Percentiles rank a stretch among this genome's conserved stretches.
These are phyloP conservation scores for Chloroceryle amazona DNA, from an alignment of 2,797 vertebrate species.

Conservation along the genomic window DNA sequence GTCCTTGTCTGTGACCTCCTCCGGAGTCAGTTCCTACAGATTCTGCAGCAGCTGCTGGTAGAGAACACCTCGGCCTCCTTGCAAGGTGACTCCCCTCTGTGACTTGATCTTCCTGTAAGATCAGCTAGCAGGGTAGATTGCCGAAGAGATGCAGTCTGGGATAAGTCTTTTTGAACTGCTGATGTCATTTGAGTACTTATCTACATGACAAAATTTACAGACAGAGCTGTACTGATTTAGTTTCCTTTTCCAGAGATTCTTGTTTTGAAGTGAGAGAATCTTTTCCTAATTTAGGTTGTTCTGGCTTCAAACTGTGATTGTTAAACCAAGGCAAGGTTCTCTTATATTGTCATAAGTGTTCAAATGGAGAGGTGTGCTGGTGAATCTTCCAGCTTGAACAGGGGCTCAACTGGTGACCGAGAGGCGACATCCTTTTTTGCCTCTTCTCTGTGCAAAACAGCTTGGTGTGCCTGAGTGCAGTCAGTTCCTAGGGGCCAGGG, in stretches of 20 bases:
- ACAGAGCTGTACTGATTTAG: background rate
- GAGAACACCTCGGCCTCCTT: constrained; percentile 64
- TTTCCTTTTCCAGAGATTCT: background rate
- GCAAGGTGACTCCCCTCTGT: constrained; percentile 71
- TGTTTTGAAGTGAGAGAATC: background rate
- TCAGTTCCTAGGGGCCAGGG: background rate
- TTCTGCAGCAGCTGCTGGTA: constrained; percentile 85
- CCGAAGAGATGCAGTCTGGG: background rate
- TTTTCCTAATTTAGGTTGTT: background rate
- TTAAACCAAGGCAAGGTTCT: background rate
- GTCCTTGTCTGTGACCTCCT: constrained; percentile 82
- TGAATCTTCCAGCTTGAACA: background rate
- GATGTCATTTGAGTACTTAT: background rate
- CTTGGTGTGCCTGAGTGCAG: background rate
- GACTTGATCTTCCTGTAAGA: background rate
- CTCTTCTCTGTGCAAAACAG: background rate
- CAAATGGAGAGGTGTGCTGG: background rate
- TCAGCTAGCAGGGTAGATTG: background rate
- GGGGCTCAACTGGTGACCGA: background rate
- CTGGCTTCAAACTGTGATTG: background rate
- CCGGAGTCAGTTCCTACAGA: constrained; percentile 85
- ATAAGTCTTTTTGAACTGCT: background rate
- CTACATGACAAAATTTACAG: background rate
- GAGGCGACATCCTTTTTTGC: background rate
- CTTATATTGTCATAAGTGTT: background rate